Evolutionary conservation across 2,888 invertebrate genomes (phyloP).

Genomic region (Halocaridina rubra): DNA sequence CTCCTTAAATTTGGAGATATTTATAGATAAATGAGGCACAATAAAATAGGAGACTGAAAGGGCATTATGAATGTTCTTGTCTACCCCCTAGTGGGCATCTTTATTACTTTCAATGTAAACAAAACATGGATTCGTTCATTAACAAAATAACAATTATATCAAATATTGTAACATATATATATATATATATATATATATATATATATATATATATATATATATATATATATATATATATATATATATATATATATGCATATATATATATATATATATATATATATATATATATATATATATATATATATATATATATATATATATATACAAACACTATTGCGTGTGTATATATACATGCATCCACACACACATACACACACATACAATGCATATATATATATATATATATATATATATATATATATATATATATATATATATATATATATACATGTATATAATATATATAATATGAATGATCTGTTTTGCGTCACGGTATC

Average conservation of each 20-base stretch:
- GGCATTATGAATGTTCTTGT: too few relatives aligned
- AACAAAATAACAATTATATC: neutral
- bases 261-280: neutral
- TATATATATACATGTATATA: neutral
- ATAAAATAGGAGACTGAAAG: too few relatives aligned
- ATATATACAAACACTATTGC: neutral
- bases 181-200: neutral
- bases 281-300: neutral
- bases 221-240: neutral
- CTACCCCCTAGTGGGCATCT: too few relatives aligned
- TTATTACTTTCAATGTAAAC: too few relatives aligned
- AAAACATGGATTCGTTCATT: neutral
- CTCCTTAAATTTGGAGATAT: too few relatives aligned
- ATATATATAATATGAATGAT: too few relatives aligned
- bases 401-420: neutral
- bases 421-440: neutral
- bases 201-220: neutral
- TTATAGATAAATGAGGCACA: too few relatives aligned
- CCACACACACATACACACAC: neutral
- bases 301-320: neutral
- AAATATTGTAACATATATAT: neutral
- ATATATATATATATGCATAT: neutral
- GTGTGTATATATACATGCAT: neutral
- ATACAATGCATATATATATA: neutral
- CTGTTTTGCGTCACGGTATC: too few relatives aligned